Evolutionary conservation across 2,113 vertebrate genomes (phyloP).

Genomic region (Halichoeres trimaculatus): DNA sequence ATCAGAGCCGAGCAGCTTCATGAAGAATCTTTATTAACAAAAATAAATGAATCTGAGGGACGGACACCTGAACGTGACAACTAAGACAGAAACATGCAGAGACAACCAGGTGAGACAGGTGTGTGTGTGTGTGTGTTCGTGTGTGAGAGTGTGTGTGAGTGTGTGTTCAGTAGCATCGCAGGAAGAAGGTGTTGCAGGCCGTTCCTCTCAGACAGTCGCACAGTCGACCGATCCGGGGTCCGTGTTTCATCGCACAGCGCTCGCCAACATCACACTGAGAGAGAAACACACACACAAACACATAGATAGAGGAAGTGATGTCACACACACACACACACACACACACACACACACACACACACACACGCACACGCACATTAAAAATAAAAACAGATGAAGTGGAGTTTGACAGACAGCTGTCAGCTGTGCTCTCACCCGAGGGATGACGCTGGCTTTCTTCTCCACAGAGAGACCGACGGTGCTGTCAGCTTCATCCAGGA

Average conservation of each 20-base stretch:
- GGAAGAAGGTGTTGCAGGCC: constrained; percentile 86
- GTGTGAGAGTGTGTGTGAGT: constrained; percentile 18
- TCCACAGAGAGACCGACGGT: constrained; percentile 71
- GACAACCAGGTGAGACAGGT: constrained; percentile 8
- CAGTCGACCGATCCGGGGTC: constrained; percentile 85
- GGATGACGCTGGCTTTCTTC: constrained; percentile 84
- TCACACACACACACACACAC: neutral
- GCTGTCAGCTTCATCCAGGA: constrained; percentile 62
- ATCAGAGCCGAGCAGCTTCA: constrained; percentile 33
- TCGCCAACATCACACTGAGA: constrained; percentile 84
- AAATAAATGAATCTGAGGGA: constrained; percentile 68
- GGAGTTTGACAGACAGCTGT: constrained; percentile 19
- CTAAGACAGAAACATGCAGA: constrained; percentile 48
- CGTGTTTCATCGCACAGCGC: constrained; percentile 85
- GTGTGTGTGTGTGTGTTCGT: constrained; percentile 1
- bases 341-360: no score
- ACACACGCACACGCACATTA: neutral
- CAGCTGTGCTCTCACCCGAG: constrained; percentile 75
- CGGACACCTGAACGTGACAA: constrained; percentile 37
- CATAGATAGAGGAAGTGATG: neutral
- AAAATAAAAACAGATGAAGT: no score
- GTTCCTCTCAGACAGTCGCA: constrained; percentile 86
- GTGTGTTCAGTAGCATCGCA: constrained; percentile 84
- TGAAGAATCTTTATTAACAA: constrained; percentile 76
- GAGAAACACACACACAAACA: no score